Evolutionary conservation across 2,113 vertebrate species (phyloP).

Genomic region (Mustela nigripes): DNA sequence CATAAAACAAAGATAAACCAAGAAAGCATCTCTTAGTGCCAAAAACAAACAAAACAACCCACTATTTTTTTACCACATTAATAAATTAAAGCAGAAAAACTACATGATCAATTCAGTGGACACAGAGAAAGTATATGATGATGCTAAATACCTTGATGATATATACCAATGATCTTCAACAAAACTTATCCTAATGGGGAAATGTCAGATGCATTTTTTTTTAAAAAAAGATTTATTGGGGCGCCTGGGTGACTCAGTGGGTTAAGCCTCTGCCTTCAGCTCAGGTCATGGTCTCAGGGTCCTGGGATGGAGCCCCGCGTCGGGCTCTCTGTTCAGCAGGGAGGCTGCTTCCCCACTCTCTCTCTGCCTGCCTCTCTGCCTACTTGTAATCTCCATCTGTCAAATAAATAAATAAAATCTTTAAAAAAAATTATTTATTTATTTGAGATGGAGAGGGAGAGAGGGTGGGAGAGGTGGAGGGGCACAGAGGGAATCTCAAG

Average conservation of each 20-base stretch:
- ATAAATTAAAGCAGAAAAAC: not conserved
- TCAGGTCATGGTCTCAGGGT: no score
- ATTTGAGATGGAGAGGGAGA: not conserved
- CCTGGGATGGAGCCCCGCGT: no score
- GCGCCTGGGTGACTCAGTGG: no score
- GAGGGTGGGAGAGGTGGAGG: no score
- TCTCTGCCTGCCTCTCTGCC: no score
- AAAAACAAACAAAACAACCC: not conserved
- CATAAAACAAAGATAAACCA: not conserved
- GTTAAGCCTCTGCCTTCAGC: no score
- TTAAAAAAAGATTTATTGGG: no score
- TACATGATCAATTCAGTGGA: not conserved
- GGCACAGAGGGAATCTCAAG: not conserved
- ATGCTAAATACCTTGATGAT: not conserved
- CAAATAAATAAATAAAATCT: no score
- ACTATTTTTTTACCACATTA: not conserved
- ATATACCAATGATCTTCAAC: not conserved
- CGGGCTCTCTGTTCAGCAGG: no score
- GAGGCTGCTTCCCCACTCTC: no score
- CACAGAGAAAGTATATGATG: not conserved
- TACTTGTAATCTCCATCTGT: no score
- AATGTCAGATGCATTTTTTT: not conserved
- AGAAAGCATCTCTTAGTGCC: not conserved
- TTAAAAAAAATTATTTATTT: no score
- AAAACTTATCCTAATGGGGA: not conserved